Evolutionary conservation across 2,888 invertebrate genomes (phyloP).

Genomic region (Nymphalis polychloros): DNA sequence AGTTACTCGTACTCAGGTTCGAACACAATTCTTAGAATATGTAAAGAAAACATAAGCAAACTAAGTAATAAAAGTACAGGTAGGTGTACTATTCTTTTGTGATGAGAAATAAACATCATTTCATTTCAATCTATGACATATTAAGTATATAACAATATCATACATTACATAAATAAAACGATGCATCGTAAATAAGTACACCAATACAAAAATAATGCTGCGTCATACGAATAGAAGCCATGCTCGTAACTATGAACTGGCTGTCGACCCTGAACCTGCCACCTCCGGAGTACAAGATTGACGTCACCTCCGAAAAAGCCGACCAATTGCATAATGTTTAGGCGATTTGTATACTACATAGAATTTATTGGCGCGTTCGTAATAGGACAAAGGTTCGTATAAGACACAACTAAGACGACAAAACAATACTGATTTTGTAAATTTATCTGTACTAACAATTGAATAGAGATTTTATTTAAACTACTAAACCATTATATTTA

Average conservation of each 20-base stretch:
- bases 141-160: too few relatives aligned
- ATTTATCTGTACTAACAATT: too few relatives aligned
- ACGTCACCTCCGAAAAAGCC: constrained; percentile 64
- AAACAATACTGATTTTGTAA: too few relatives aligned
- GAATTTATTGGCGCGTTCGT: constrained; percentile 4
- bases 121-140: too few relatives aligned
- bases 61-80: too few relatives aligned
- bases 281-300: constrained; percentile 48
- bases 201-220: neutral
- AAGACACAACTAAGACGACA: neutral
- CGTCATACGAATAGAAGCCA: constrained; percentile 41
- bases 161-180: constrained; percentile 8
- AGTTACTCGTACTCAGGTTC: too few relatives aligned
- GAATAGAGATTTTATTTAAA: too few relatives aligned
- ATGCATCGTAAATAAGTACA: constrained; percentile 9
- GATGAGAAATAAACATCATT: too few relatives aligned
- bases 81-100: too few relatives aligned
- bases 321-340: constrained; percentile 74
- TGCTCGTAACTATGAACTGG: constrained; percentile 58
- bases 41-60: too few relatives aligned
- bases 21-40: too few relatives aligned
- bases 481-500: too few relatives aligned
- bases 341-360: constrained; percentile 34
- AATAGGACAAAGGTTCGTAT: neutral
- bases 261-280: constrained; percentile 63